phyloP scores from a whole-genome alignment of 2,797 vertebrate genomes.

The Poeciliopsis infans region DNA sequence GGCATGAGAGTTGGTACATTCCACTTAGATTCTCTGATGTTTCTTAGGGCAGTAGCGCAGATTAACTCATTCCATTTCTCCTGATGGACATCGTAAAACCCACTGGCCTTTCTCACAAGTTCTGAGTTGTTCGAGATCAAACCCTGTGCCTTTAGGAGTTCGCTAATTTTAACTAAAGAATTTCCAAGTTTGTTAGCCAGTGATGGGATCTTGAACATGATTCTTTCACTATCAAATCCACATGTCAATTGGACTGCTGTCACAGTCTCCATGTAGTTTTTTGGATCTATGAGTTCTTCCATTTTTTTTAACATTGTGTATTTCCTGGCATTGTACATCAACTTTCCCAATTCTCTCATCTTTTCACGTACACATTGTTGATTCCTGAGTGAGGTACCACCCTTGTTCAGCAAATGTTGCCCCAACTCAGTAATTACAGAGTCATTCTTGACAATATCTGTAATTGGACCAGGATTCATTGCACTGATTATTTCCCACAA shows the following conservation, averaged over 20 bases:
- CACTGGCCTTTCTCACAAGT: constrained; percentile 31
- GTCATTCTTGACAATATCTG: constrained; percentile 36
- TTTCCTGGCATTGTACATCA: constrained; percentile 28
- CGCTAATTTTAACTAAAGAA: constrained; percentile 38
- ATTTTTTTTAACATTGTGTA: constrained; percentile 16
- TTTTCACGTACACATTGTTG: constrained; percentile 28
- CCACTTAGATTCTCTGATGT: constrained; percentile 45
- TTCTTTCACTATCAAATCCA: constrained; percentile 1
- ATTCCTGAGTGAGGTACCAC: constrained; percentile 26
- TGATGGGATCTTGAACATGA: constrained; percentile 22
- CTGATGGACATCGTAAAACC: constrained; percentile 32
- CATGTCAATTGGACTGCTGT: constrained; percentile 47
- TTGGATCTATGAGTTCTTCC: constrained; percentile 43
- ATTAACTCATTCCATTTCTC: constrained; percentile 49
- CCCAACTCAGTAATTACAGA: constrained; percentile 18
- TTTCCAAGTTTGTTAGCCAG: constrained; percentile 43
- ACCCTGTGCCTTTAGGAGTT: constrained; percentile 43
- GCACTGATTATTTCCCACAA: constrained; percentile 32
- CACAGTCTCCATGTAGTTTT: constrained; percentile 27
- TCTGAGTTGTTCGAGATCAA: constrained; percentile 37
- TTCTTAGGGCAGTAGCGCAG: constrained; percentile 39
- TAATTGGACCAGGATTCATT: constrained; percentile 35
- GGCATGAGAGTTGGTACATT: constrained; percentile 38
- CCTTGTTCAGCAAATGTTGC: constrained; percentile 46
- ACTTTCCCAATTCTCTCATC: constrained; percentile 46